These are phyloP conservation scores for Calliopum simillimum DNA, from an alignment of 2,888 invertebrate genomes.

Conservation along the genomic window DNA sequence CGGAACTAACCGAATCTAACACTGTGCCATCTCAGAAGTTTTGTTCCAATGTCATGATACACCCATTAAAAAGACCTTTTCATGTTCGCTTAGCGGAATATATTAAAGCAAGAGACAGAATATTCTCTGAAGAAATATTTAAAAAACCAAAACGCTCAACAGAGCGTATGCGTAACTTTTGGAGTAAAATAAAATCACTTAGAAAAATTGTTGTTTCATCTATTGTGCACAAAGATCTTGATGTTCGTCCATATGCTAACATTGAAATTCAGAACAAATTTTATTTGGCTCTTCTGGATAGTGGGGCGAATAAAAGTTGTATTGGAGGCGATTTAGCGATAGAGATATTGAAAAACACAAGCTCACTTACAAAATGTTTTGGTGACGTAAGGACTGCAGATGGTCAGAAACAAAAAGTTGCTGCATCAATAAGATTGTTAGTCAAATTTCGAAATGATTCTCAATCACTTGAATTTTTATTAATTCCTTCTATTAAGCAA, in stretches of 20 bases:
- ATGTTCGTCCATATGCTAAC: conserved; percentile 18
- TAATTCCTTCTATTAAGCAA: too few species aligned
- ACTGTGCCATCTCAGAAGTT: not conserved
- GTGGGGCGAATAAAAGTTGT: conserved; percentile 9
- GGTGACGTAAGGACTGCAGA: not conserved
- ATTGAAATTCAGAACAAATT: not conserved
- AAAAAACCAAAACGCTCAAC: not conserved
- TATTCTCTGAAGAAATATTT: too few species aligned
- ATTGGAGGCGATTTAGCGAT: conserved; percentile 18
- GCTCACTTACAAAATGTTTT: too few species aligned
- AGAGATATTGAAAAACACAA: too few species aligned
- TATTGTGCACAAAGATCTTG: not conserved
- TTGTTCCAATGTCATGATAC: not conserved
- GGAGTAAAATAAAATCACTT: not conserved
- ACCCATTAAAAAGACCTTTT: not conserved
- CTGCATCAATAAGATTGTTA: too few species aligned
- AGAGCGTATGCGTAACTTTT: not conserved
- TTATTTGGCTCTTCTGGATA: conserved; percentile 13
- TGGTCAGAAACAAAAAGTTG: too few species aligned
- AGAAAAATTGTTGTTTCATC: not conserved
- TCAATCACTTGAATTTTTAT: not conserved
- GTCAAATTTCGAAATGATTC: too few species aligned
- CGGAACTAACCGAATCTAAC: too few species aligned
- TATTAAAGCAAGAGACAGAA: too few species aligned
- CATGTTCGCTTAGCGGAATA: conserved; percentile 5